Conservation (phyloP, 2,797 vertebrate genomes). For the Eutrigla gurnardus region DNA sequence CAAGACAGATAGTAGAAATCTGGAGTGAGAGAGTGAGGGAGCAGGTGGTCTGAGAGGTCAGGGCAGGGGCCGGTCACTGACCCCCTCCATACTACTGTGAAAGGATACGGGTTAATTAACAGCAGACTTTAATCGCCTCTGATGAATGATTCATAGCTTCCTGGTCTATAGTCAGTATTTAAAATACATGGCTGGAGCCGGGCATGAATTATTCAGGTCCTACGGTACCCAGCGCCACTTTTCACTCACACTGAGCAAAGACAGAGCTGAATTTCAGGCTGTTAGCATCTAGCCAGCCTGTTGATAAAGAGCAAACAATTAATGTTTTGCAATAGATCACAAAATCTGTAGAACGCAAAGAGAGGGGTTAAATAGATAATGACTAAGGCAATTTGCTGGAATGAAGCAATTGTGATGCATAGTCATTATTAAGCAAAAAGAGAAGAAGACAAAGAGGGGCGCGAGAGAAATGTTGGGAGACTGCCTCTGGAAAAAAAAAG, state of each 20-base stretch:
- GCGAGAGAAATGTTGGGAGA: slow-evolving; percentile 23
- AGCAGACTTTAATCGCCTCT: slow-evolving; percentile 78
- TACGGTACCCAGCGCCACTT: slow-evolving; percentile 45
- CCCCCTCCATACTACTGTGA: slow-evolving; percentile 59
- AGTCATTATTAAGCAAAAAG: slow-evolving; percentile 52
- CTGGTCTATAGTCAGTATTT: slow-evolving; percentile 73
- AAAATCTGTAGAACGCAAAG: slow-evolving; percentile 15
- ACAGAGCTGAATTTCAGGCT: slow-evolving; percentile 47
- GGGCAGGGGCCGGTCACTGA: slow-evolving; percentile 66
- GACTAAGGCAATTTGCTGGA: slow-evolving; percentile 37
- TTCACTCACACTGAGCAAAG: slow-evolving; percentile 59
- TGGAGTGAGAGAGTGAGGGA: slow-evolving; percentile 44
- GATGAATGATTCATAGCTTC: slow-evolving; percentile 85
- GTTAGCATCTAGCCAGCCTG: slow-evolving; percentile 16
- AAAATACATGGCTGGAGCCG: slow-evolving; percentile 73
- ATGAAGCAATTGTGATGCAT: slow-evolving; percentile 46
- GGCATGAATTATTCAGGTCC: slow-evolving; percentile 80
- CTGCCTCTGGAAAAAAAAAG: slow-evolving; percentile 32
- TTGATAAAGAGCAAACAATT: slow-evolving; percentile 38
- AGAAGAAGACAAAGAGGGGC: slow-evolving; percentile 38
- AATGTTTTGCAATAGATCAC: slow-evolving; percentile 1
- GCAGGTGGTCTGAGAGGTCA: slow-evolving; percentile 73
- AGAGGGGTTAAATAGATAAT: slow-evolving; percentile 32
- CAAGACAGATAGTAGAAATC: slow-evolving; percentile 19
- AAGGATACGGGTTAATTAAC: slow-evolving; percentile 84